Base-by-base conservation (phyloP, 2,888 invertebrate genomes). In the Trichopoda pennipes region DNA sequence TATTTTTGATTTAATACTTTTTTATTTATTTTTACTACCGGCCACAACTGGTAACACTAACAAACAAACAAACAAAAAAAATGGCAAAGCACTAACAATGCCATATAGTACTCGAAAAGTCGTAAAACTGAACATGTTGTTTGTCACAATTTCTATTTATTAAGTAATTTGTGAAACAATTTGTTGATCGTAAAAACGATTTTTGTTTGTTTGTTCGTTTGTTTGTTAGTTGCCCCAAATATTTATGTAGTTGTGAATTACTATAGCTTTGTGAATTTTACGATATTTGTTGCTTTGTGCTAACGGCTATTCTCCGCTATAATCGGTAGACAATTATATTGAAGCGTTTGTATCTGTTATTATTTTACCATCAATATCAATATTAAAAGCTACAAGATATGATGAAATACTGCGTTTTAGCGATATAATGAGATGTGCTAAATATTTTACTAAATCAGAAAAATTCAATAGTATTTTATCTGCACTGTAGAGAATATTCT, bases 141-240 rank as follows among this genome's bases (percentile, higher is more conserved):
- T 84, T 88, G 90, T 89, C 89, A 89, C 90, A 89, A 89, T 89
- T 89, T 86, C 86, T 88, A 90, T 89, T 89, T 89, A 89, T 88
- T 87, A 86, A 87, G 86, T 89, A 87, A 89, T 89, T 89, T 86
- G 85, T 85, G 79, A 81, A 83, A 84, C 86, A 86, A 86, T 86
- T 86, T 86, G 84, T 85, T 83, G 89, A 86, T 89, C 89, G 90
- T 89, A 90, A 89, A 86, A 89, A 85, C 58, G 3, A 60, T 6
- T 64, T 49, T 56, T 58, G 49, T 47, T 51, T 4, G 16, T 51
- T 0, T 35, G 16, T 60, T 69, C n/a, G 55, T 49, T 2, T 42
- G 56, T 10, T 61, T 76, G 28, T 6, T 28, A 8, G 12, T 12
- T 55, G 23, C 55, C 53, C 6, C 1, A 2, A 28, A 28, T 28